phyloP scores from a whole-genome alignment of 2,113 vertebrate genomes.

The Tachysurus vachellii region DNA sequence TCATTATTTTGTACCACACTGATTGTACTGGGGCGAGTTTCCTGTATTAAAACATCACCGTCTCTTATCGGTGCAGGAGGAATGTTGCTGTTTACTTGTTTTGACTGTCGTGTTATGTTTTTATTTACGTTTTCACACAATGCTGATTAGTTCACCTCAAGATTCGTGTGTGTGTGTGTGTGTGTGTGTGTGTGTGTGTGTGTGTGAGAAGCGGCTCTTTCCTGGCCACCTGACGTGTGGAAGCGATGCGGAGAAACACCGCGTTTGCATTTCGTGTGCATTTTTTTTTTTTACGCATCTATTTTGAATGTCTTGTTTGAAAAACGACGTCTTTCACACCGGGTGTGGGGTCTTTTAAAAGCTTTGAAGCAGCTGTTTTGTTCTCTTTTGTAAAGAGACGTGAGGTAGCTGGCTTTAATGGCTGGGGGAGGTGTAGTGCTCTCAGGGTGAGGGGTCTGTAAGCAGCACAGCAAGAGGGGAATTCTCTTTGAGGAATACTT shows the following conservation, averaged over 20 bases:
- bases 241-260: not conserved
- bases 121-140: not conserved
- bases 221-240: not conserved
- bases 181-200: not conserved
- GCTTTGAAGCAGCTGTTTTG: conserved; percentile 10
- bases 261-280: not conserved
- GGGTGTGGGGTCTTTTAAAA: not conserved
- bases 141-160: not conserved
- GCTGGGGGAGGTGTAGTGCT: conserved; percentile 42
- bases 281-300: not conserved
- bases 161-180: not conserved
- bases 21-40: not conserved
- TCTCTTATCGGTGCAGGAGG: not conserved
- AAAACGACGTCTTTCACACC: no score
- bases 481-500: conserved; percentile 51
- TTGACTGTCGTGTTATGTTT: not conserved
- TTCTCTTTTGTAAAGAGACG: not conserved
- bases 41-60: not conserved
- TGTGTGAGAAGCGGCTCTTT: not conserved
- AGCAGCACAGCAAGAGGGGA: not conserved
- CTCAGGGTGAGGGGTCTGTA: conserved; percentile 40
- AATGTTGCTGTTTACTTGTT: not conserved
- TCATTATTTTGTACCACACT: not conserved
- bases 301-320: not conserved
- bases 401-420: not conserved